phyloP scores from a whole-genome alignment of 2,888 invertebrate species.

The Gymnoscelis rufifasciata region DNA sequence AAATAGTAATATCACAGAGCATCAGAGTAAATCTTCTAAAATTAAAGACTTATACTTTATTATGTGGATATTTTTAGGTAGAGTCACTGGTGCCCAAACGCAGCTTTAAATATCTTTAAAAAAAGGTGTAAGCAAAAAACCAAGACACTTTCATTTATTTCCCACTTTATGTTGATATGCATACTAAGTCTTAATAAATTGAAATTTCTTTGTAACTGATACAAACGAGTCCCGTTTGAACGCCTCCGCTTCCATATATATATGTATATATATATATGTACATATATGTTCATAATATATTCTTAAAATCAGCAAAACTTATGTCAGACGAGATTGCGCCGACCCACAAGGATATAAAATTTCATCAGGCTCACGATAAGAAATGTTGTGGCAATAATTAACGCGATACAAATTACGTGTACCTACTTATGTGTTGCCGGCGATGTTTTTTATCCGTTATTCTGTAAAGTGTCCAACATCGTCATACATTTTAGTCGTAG shows the following conservation, averaged over 20 bases:
- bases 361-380: conserved; percentile 46
- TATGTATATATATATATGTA: too few species aligned
- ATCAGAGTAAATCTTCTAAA: too few species aligned
- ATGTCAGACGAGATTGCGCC: conserved; percentile 31
- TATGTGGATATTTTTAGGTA: too few species aligned
- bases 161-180: not conserved
- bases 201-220: conserved; percentile 15
- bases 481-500: too few species aligned
- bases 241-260: conserved; percentile 18
- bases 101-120: too few species aligned
- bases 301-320: conserved; percentile 26
- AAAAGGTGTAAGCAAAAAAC: too few species aligned
- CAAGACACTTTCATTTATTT: not conserved
- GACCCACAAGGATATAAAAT: conserved; percentile 45
- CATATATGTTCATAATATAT: too few species aligned
- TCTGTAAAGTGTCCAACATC: too few species aligned
- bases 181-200: conserved; percentile 1
- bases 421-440: conserved; percentile 33
- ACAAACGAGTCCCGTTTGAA: conserved; percentile 19
- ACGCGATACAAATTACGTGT: conserved; percentile 46
- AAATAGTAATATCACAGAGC: too few species aligned
- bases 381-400: conserved; percentile 44
- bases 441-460: too few species aligned
- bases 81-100: too few species aligned
- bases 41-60: too few species aligned